These are phyloP conservation scores for Rhombomys opimus DNA, from an alignment of 2,113 vertebrate species.

Conservation along the genomic window DNA sequence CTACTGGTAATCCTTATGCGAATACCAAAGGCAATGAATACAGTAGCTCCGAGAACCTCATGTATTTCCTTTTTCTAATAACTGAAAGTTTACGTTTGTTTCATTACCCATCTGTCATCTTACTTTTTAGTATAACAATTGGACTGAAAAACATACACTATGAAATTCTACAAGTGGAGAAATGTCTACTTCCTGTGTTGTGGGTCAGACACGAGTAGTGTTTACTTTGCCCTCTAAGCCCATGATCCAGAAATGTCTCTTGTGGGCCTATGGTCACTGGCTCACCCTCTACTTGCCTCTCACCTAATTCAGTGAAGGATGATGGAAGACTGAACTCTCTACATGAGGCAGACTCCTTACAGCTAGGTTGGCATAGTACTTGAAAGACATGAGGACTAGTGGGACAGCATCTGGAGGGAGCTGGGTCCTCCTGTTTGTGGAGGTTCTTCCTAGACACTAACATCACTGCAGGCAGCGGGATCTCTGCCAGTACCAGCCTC, in stretches of 20 bases:
- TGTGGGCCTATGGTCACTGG: neutral
- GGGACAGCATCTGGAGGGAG: neutral
- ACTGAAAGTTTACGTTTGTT: neutral
- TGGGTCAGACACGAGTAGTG: neutral
- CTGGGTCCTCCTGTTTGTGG: neutral
- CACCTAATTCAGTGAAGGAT: neutral
- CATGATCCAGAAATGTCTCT: neutral
- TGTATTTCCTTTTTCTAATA: neutral
- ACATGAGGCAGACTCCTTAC: neutral
- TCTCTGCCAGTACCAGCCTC: neutral
- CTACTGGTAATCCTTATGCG: neutral
- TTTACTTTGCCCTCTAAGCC: neutral
- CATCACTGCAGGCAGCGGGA: neutral
- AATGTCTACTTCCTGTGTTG: neutral
- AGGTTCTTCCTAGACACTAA: neutral
- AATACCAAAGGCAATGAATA: neutral
- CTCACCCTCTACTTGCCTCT: neutral
- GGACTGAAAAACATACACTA: neutral
- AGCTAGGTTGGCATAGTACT: neutral
- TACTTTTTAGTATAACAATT: slow-evolving; percentile 37
- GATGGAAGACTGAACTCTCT: neutral
- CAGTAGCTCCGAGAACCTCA: neutral
- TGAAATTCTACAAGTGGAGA: slow-evolving; percentile 30
- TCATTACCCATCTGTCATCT: neutral
- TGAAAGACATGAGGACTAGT: neutral